Evolutionary conservation across 2,113 vertebrate genomes (phyloP), one percentile per base, ranked within the genome.

Genomic region (Solenodon paradoxus): DNA sequence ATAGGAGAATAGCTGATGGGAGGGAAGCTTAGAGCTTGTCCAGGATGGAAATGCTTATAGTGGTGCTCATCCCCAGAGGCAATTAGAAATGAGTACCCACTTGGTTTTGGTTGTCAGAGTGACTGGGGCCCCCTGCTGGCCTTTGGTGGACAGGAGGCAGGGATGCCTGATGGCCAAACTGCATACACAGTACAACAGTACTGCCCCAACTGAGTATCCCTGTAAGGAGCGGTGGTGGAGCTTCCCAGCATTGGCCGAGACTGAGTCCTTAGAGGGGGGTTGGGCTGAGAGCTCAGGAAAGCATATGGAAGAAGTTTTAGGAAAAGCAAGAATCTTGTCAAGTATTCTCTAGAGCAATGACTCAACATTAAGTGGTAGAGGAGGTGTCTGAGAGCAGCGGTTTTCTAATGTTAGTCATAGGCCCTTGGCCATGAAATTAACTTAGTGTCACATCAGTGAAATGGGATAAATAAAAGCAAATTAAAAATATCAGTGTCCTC

Each of bases 211-310:
- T 38, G 10, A 17, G 13, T 35, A 12, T 61, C 79, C 57, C 28
- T 6, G 3, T 12, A 9, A 20, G 72, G 72, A 38, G 7, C 22
- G 9, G 13, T 5, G 53, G 15, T 10, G 4, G 0, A 15, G 40
- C 63, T 26, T 61, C 92, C 53, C 24, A 35, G 32, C 30, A 38
- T 32, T 59, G 24, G 51, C 77, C 51, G 12, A 61, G 8, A 42
- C 4, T 1, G 17, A 22, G 17, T 26, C 47, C 4, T 88, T 47
- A 19, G 10, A 5, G 5, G 49, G 66, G 20, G 26, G 28, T 26
- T 13, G 20, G 59, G 38, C 38, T 55, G 30, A 66, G 45, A 74
- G 55, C 35, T 63, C 77, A 38, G 22, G 59, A 45, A 83, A 75
- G 49, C 71, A 69, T 30, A 49, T 10, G 7, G n/a, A 86, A 53